Evolutionary conservation across 1,140 invertebrate species (phyloP).

Genomic region (Philopotamus ludificatus): DNA sequence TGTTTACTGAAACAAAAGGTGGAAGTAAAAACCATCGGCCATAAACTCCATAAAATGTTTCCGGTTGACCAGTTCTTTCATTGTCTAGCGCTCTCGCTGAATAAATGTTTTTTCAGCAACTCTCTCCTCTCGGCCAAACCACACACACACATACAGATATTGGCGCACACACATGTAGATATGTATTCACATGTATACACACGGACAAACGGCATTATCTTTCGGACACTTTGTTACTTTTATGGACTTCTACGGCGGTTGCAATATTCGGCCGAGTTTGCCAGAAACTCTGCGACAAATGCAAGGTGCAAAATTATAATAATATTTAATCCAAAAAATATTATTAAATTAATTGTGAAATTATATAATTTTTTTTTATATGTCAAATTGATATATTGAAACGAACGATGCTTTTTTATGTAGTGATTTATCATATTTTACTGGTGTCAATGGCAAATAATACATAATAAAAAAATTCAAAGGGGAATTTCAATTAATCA

Average conservation of each 20-base stretch:
- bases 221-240: slow-evolving; percentile 20
- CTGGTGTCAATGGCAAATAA: no score
- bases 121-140: neutral
- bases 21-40: neutral
- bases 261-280: slow-evolving; percentile 23
- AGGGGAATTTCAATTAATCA: no score
- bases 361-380: no score
- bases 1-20: neutral
- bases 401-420: no score
- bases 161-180: neutral
- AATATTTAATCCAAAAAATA: no score
- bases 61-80: neutral
- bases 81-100: neutral
- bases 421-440: no score
- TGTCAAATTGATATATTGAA: no score
- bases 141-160: no score
- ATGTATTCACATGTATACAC: neutral
- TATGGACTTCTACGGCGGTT: slow-evolving; percentile 19
- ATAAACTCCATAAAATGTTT: neutral
- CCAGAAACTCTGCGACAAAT: no score
- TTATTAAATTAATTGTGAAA: no score
- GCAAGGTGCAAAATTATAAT: no score
- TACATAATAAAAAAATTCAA: no score
- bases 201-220: slow-evolving; percentile 3
- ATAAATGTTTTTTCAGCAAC: neutral